Evolutionary conservation across 2,113 vertebrate genomes (phyloP), one percentile per base, ranked within the genome.

Genomic region (Procavia capensis): DNA sequence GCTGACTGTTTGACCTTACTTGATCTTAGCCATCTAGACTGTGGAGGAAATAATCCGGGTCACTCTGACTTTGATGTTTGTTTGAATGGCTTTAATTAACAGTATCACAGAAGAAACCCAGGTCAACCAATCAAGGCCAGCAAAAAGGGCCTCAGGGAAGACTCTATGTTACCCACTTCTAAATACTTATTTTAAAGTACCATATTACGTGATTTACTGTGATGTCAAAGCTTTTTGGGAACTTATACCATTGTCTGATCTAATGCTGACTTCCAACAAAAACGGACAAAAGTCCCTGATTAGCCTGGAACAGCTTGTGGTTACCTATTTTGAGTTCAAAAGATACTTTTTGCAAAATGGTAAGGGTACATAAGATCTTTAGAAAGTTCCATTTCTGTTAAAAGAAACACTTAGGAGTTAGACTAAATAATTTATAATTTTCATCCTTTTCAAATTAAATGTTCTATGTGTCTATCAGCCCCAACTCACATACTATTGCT

Each of bases 11-110:
- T 90, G 85, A 47, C 36, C 19, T 95, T 74, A 68, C 39, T 93
- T 91, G 83, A 79, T 92, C 27, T 84, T 64, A 43, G 43, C 13
- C 75, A 20, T 82, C 31, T 14, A 39, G 31, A 66, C 34, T 50
- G 4, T 10, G 70, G 19, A 72, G 45, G 22, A 75, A 89, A 78
- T 36, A 59, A 85, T 41, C 8, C 17, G 39, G 25, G 1, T 86
- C 34, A 75, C 29, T 66, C 27, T 91, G 84, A 47, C n/a, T 88
- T 90, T 94, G 68, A 83, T 36, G 57, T 41, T 22, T 93, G 6
- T 70, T 95, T 82, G 47, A 88, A 24, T 81, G n/a, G 27, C 57
- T 90, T 92, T 88, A 88, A 57, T 88, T 36, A 88, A 27, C 22
- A 41, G 31, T 85, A 95, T 43, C 91, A 8, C 43, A 85, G n/a